Conservation (phyloP, 2,797 vertebrate genomes). For the Psittacula derbiana region DNA sequence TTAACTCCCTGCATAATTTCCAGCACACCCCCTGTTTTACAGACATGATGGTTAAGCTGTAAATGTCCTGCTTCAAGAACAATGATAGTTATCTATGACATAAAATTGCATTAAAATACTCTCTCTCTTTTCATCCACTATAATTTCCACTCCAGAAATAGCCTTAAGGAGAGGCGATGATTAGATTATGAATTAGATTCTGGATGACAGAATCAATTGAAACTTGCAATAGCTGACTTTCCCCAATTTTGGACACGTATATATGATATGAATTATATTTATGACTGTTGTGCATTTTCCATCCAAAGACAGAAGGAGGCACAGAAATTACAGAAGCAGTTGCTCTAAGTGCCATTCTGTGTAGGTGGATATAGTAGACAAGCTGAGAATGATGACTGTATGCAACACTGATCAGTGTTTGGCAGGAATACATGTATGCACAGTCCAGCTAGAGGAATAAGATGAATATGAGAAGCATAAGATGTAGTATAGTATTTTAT, state of each 20-base stretch:
- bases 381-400: neutral
- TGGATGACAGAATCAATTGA: conserved; percentile 43
- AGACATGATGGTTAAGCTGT: neutral
- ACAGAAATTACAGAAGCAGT: conserved; percentile 41
- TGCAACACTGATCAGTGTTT: neutral
- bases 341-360: neutral
- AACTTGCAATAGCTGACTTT: conserved; percentile 34
- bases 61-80: conserved; percentile 53
- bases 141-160: conserved; percentile 56
- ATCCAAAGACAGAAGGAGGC: conserved; percentile 24
- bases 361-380: neutral
- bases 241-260: neutral
- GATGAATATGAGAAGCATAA: neutral
- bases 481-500: neutral
- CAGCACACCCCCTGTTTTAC: neutral
- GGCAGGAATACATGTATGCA: neutral
- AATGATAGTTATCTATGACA: conserved; percentile 36
- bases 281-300: conserved; percentile 34
- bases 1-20: neutral
- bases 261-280: conserved; percentile 41
- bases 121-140: conserved; percentile 42
- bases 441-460: neutral
- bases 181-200: conserved; percentile 56
- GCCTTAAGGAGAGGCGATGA: conserved; percentile 24
- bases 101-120: conserved; percentile 56